A percentile compares a stretch with the other conserved stretches of the same genome.
Conservation (phyloP, 2,797 vertebrate species). For the Hylomyscus alleni region DNA sequence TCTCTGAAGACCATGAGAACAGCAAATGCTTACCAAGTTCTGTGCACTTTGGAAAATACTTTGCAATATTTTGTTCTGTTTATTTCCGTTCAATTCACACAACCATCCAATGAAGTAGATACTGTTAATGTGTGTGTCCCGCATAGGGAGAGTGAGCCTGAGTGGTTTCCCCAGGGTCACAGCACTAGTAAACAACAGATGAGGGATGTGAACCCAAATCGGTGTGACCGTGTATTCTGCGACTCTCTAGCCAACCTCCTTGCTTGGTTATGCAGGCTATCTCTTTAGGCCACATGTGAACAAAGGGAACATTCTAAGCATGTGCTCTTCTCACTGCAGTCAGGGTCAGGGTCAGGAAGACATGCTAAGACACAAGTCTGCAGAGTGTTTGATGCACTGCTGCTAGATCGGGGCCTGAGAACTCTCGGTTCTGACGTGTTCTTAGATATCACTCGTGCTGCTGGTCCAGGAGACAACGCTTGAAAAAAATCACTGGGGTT, state of each 20-base stretch:
- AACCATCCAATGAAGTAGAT: background rate
- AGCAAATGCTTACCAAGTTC: conserved; percentile 9
- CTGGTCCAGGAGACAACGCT: background rate
- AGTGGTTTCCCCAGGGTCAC: background rate
- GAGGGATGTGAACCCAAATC: background rate
- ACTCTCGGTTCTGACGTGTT: background rate
- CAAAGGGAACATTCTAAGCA: background rate
- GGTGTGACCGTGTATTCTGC: background rate
- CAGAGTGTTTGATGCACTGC: background rate
- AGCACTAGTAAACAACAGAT: background rate
- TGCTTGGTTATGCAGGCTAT: background rate
- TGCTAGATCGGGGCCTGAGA: background rate
- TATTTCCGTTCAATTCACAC: background rate
- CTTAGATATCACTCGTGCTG: background rate
- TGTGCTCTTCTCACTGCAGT: background rate
- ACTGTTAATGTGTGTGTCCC: background rate
- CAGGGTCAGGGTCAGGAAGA: background rate
- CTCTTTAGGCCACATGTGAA: background rate
- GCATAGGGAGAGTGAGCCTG: background rate
- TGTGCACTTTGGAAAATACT: background rate
- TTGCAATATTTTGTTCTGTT: background rate
- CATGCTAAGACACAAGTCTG: background rate
- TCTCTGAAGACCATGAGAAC: conserved; percentile 10
- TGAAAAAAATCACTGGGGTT: background rate
- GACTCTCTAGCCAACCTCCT: background rate